phyloP scores from a whole-genome alignment of 2,797 vertebrate genomes.

The Acanthurus lineatus region DNA sequence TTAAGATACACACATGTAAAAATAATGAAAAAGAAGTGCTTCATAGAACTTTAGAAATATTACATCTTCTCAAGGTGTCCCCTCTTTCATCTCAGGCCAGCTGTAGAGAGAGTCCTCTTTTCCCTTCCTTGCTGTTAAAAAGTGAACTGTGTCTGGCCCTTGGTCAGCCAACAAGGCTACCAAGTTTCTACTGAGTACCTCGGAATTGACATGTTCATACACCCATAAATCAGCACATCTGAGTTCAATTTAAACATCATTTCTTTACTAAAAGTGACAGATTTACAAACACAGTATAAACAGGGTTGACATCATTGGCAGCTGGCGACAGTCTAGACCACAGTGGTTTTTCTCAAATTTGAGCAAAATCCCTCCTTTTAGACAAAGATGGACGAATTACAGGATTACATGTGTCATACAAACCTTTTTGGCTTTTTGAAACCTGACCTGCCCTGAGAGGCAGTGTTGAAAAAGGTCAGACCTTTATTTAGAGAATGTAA shows the following conservation, averaged over 20 bases:
- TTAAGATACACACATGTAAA: constrained; percentile 71
- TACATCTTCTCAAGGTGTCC: constrained; percentile 48
- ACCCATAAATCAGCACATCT: constrained; percentile 72
- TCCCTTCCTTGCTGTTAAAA: constrained; percentile 60
- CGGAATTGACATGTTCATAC: constrained; percentile 56
- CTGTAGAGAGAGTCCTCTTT: constrained; percentile 71
- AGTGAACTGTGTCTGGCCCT: constrained; percentile 61
- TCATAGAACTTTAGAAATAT: constrained; percentile 62
- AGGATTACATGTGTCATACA: constrained; percentile 72
- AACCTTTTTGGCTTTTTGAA: constrained; percentile 70
- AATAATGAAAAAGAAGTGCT: constrained; percentile 72
- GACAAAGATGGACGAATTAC: constrained; percentile 71
- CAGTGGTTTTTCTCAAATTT: constrained; percentile 75
- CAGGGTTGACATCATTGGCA: constrained; percentile 82
- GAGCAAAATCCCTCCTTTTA: constrained; percentile 69
- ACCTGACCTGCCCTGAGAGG: constrained; percentile 69
- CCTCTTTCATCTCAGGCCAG: constrained; percentile 75
- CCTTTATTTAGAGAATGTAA: constrained; percentile 47
- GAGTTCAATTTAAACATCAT: constrained; percentile 66
- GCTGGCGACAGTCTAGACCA: constrained; percentile 79
- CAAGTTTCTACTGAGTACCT: constrained; percentile 72
- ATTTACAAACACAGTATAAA: constrained; percentile 81
- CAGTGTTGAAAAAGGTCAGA: constrained; percentile 60
- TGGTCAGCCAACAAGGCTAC: constrained; percentile 51
- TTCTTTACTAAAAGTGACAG: constrained; percentile 76